phyloP scores from a whole-genome alignment of 2,797 vertebrate genomes.

The Gobio occitaniae region DNA sequence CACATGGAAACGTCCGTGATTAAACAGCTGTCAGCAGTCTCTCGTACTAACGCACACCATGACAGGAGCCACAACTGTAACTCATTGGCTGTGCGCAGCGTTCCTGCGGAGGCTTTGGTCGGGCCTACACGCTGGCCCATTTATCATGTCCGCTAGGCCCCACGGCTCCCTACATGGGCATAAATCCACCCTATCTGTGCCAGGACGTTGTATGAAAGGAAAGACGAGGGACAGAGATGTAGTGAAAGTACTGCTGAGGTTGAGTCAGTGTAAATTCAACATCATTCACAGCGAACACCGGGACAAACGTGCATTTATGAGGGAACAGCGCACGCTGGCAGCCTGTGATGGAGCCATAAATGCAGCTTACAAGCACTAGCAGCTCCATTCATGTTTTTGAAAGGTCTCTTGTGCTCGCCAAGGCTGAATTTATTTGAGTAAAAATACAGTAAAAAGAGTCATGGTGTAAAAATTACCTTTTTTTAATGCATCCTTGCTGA shows the following conservation, averaged over 20 bases:
- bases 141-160: slow-evolving; percentile 32
- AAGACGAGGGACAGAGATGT: slow-evolving; percentile 34
- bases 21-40: slow-evolving; percentile 47
- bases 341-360: slow-evolving; percentile 40
- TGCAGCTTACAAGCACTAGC: slow-evolving; percentile 19
- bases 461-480: too few species aligned
- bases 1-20: slow-evolving; percentile 29
- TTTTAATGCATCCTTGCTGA: not conserved
- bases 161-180: slow-evolving; percentile 34
- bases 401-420: not conserved
- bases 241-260: slow-evolving; percentile 18
- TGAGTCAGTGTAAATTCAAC: slow-evolving; percentile 32
- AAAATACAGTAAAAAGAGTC: not conserved
- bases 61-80: slow-evolving; percentile 30
- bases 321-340: slow-evolving; percentile 35
- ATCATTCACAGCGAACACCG: slow-evolving; percentile 27
- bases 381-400: slow-evolving; percentile 25
- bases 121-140: slow-evolving; percentile 23
- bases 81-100: slow-evolving; percentile 37
- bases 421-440: not conserved
- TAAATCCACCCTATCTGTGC: slow-evolving; percentile 46
- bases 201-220: slow-evolving; percentile 39
- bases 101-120: slow-evolving; percentile 16
- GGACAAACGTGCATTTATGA: slow-evolving; percentile 39
- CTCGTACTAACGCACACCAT: slow-evolving; percentile 25